Evolutionary conservation across 2,888 invertebrate species (phyloP).

Genomic region (Plebejus melissa): DNA sequence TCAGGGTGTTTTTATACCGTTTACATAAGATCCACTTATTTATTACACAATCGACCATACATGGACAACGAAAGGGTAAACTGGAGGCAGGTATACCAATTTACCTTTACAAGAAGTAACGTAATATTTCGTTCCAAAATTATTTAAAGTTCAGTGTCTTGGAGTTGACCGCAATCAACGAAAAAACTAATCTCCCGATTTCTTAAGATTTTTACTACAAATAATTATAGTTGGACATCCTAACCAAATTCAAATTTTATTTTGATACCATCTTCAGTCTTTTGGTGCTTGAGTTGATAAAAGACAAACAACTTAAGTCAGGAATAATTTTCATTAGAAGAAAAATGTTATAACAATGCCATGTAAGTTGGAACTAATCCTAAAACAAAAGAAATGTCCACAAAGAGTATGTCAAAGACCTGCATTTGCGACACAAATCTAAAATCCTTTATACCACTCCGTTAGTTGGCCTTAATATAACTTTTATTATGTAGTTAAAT

Average conservation of each 20-base stretch:
- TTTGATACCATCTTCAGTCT: too few relatives aligned
- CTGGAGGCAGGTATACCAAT: not conserved
- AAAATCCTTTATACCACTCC: conserved; percentile 18
- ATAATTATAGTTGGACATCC: too few relatives aligned
- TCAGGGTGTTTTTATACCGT: conserved; percentile 13
- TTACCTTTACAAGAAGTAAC: not conserved
- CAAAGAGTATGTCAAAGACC: not conserved
- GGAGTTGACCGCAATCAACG: not conserved
- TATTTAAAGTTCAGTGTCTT: not conserved
- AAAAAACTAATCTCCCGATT: too few relatives aligned
- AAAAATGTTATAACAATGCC: not conserved
- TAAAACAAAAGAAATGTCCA: not conserved
- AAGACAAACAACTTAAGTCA: not conserved
- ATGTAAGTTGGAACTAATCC: not conserved
- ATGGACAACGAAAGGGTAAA: conserved; percentile 13
- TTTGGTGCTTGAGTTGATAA: not conserved
- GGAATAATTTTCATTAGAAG: not conserved
- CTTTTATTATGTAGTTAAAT: conserved; percentile 6
- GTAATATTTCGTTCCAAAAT: conserved; percentile 1
- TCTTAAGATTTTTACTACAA: too few relatives aligned
- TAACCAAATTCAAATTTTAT: too few relatives aligned
- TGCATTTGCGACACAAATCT: not conserved
- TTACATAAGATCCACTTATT: conserved; percentile 18
- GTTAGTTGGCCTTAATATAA: conserved; percentile 9
- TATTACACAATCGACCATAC: conserved; percentile 10